Base-by-base conservation (phyloP, 2,113 vertebrate species). In the Cryptotis parvus region DNA sequence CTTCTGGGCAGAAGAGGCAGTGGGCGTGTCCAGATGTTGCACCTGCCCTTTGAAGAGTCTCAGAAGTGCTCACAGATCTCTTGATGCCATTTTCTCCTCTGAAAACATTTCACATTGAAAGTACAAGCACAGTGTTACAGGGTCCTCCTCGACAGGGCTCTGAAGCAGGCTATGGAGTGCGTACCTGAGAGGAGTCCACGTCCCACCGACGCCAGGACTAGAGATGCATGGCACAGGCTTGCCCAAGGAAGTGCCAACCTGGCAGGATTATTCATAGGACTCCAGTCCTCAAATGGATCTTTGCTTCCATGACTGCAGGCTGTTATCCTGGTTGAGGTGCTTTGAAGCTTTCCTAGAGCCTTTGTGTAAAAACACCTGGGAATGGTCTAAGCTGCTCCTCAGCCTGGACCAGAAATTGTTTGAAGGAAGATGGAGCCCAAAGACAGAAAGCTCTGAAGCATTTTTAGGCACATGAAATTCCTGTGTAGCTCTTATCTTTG, bases 251-350 rank as follows among this genome's bases (percentile, higher is more conserved):
- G 68, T 49, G 84, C 94, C 69, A 89, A 92, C 91, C 91, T 65
- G 92, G 27, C 77, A 78, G 72, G 93, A 94, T 61, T 61, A 76
- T 43, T 89, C 90, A 80, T 84, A 4, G 84, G 14, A 14, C 14
- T 49, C 9, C 45, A 49, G 45, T 49, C 45, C 5, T 92, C 15
- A 55, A 68, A 26, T 74, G 18, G 14, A 49, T 14, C 45, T 9
- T 49, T 49, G 45, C 45, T 49, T 49, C 10, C 45, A 10, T 49
- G 45, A 49, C 45, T 10, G 43, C 7, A n/a, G 80, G 89, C 31
- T n/a, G 7, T 88, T 87, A 39, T 41, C 26, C 61, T 83, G 24
- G 58, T 90, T 74, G 55, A 72, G 4, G 9, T 61, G 45, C 79
- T 58, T 77, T 73, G 89, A 83, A 80, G 41, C 43, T 80, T 89